Conservation (phyloP, 1,140 invertebrate species). For the Caenorhabditis remanei region DNA sequence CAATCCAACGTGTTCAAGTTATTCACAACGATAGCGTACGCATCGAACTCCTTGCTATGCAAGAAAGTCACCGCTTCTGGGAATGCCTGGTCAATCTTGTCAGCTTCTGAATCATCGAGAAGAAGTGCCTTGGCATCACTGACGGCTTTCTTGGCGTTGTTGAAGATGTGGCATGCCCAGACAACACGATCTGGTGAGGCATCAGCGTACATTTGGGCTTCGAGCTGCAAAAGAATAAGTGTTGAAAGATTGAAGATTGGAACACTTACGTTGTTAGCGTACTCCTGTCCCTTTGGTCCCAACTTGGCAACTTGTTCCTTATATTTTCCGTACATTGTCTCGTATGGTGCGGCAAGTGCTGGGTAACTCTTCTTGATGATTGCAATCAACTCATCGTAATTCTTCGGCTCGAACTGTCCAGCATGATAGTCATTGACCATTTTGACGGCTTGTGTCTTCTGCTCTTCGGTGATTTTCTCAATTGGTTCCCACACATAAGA, state of each 20-base stretch:
- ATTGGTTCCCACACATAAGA: constrained; percentile 4
- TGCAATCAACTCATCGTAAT: constrained; percentile 18
- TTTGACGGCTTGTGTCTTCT: constrained; percentile 15
- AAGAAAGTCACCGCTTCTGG: constrained; percentile 9
- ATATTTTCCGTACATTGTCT: constrained; percentile 22
- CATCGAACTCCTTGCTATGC: constrained; percentile 35
- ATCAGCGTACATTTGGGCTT: constrained; percentile 46
- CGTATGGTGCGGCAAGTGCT: constrained; percentile 13
- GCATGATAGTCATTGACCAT: constrained; percentile 47
- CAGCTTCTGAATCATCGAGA: background rate
- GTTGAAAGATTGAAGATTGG: background rate
- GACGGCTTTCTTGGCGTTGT: constrained; percentile 12
- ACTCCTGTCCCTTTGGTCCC: constrained; percentile 47
- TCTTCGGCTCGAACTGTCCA: constrained; percentile 32
- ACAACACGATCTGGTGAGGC: constrained; percentile 19
- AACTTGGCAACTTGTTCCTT: constrained; percentile 46
- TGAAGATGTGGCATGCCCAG: constrained; percentile 44
- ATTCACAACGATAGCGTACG: constrained; percentile 8
- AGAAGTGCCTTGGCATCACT: constrained; percentile 13
- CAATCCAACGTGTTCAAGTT: constrained; percentile 24
- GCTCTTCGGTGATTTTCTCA: constrained; percentile 14
- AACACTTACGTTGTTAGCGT: constrained; percentile 1
- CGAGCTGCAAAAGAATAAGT: background rate
- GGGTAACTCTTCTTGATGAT: constrained; percentile 29
- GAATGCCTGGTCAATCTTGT: constrained; percentile 24